Evolutionary conservation across 2,113 vertebrate species (phyloP).

Genomic region (Trinectes maculatus): DNA sequence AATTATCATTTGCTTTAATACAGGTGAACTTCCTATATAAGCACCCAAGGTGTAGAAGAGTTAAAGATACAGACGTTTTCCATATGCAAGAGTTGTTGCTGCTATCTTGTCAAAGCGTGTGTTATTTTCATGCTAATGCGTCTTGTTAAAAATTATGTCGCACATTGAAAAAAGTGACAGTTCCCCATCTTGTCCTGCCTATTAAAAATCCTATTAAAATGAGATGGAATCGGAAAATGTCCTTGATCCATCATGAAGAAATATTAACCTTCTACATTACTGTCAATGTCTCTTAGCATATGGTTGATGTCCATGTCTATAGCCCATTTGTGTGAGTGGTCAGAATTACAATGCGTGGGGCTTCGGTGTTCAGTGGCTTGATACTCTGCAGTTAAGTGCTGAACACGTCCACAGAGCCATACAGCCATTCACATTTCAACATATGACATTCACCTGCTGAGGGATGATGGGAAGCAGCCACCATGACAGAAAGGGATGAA

Average conservation of each 20-base stretch:
- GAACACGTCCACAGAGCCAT: conserved; percentile 41
- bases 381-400: conserved; percentile 31
- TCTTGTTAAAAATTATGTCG: too few species aligned
- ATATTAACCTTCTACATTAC: conserved; percentile 7
- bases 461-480: conserved; percentile 64
- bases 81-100: not conserved
- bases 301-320: conserved; percentile 6
- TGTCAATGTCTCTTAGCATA: conserved; percentile 22
- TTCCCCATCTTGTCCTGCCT: too few species aligned
- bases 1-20: not conserved
- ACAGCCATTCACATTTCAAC: conserved; percentile 46
- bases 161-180: too few species aligned
- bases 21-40: not conserved
- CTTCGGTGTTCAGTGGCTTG: conserved; percentile 20
- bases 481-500: conserved; percentile 62
- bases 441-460: conserved; percentile 55
- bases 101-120: not conserved
- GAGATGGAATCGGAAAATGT: too few species aligned
- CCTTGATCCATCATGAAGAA: too few species aligned
- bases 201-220: too few species aligned
- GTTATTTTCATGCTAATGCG: not conserved
- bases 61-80: not conserved
- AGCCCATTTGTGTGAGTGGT: conserved; percentile 12
- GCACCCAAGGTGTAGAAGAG: not conserved
- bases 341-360: not conserved